Conservation (phyloP, 2,888 invertebrate species). For the Scelioninae gen. 2 region DNA sequence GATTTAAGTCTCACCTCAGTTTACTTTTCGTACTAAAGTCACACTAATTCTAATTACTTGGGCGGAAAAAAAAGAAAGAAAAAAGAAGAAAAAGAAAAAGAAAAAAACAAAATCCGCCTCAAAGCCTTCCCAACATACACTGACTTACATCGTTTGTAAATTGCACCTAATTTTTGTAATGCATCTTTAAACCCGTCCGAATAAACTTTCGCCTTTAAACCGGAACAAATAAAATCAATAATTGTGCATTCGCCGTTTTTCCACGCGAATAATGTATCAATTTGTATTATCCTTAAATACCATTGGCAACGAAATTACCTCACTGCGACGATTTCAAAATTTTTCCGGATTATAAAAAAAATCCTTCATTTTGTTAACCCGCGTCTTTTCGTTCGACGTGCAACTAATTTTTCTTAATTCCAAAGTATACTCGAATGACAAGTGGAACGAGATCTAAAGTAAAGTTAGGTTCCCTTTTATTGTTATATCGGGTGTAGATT, state of each 20-base stretch:
- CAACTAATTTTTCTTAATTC: conserved; percentile 43
- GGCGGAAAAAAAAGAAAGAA: too few species aligned
- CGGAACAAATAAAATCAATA: conserved; percentile 32
- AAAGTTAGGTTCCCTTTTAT: conserved; percentile 47
- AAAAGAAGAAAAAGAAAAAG: conserved; percentile 18
- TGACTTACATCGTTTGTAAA: conserved; percentile 26
- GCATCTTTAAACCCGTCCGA: not conserved
- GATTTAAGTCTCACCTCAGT: conserved; percentile 46
- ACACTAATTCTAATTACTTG: conserved; percentile 48
- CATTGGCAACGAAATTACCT: too few species aligned
- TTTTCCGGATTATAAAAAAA: too few species aligned
- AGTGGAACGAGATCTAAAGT: conserved; percentile 30
- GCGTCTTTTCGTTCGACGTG: too few species aligned
- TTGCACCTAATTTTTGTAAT: conserved; percentile 20
- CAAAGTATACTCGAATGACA: conserved; percentile 11
- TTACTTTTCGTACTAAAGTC: conserved; percentile 43
- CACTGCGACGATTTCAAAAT: too few species aligned
- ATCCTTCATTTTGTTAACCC: too few species aligned
- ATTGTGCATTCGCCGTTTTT: too few species aligned
- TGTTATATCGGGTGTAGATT: conserved; percentile 54
- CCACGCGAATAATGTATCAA: too few species aligned
- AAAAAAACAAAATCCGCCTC: conserved; percentile 6
- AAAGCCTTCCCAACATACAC: conserved; percentile 6
- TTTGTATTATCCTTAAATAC: too few species aligned
- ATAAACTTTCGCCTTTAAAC: too few species aligned